Conservation (phyloP, 2,888 invertebrate species). For the Blastobasis lacticolella region DNA sequence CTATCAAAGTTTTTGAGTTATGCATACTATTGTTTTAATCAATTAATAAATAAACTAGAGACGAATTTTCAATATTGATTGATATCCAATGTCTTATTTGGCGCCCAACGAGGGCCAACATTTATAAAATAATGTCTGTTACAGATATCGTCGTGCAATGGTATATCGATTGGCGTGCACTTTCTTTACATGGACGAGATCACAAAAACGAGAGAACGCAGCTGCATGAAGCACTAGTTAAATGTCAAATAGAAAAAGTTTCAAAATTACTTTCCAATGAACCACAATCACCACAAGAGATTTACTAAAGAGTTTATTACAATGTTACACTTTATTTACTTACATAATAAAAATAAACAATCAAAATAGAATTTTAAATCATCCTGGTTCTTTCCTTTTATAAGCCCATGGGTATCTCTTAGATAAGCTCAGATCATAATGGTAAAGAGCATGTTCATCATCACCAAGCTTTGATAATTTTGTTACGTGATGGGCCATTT, state of each 20-base stretch:
- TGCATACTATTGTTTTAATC: too few species aligned
- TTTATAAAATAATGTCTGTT: conserved; percentile 12
- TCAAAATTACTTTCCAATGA: conserved; percentile 30
- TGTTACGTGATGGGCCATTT: conserved; percentile 28
- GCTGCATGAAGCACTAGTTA: conserved; percentile 32
- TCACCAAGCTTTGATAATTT: conserved; percentile 21
- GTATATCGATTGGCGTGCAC: conserved; percentile 47
- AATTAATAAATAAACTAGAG: too few species aligned
- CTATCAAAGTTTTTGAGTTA: too few species aligned
- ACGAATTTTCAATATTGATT: too few species aligned
- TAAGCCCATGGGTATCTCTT: conserved; percentile 14
- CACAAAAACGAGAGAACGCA: conserved; percentile 25
- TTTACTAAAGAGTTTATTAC: conserved; percentile 1
- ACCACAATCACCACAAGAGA: conserved; percentile 9
- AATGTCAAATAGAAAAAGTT: conserved; percentile 34
- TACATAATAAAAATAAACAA: too few species aligned
- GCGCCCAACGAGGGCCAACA: background rate
- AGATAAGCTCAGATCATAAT: conserved; percentile 29
- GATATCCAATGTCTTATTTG: background rate
- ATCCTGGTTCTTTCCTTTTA: conserved; percentile 1
- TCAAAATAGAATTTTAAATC: background rate
- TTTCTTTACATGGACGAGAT: conserved; percentile 34
- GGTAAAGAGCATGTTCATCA: conserved; percentile 25
- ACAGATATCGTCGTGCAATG: conserved; percentile 49
- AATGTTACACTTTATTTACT: too few species aligned